Percentiles rank a stretch among this genome's conserved stretches.
These are phyloP conservation scores for Centropus bengalensis DNA, from an alignment of 2,113 vertebrate genomes.

Conservation along the genomic window DNA sequence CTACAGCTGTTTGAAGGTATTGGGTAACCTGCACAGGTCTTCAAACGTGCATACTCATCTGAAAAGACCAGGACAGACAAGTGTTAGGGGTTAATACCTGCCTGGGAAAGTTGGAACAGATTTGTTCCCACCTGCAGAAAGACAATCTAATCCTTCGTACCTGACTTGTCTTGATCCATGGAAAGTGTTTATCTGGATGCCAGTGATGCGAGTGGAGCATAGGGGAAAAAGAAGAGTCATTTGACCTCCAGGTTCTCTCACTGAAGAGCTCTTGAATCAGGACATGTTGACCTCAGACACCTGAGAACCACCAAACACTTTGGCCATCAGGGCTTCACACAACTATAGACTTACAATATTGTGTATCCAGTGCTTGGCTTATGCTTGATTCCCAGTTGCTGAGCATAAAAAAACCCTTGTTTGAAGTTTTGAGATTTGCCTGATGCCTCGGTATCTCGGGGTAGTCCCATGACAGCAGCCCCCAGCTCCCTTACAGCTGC, in stretches of 20 bases:
- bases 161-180: background rate
- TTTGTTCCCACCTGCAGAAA: background rate
- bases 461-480: background rate
- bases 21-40: background rate
- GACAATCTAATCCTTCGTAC: background rate
- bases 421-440: background rate
- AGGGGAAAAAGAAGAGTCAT: background rate
- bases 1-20: background rate
- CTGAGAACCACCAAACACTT: background rate
- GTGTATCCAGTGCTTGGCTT: background rate
- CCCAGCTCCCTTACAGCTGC: background rate
- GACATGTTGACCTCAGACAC: background rate
- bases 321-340: background rate
- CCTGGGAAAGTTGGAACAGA: background rate
- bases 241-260: background rate
- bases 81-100: background rate
- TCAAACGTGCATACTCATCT: background rate
- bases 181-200: background rate
- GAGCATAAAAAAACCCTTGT: background rate
- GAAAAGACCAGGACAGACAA: background rate
- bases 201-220: background rate
- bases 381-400: background rate
- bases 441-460: background rate
- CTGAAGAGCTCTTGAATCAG: background rate
- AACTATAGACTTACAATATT: background rate